Evolutionary conservation across 2,888 invertebrate genomes (phyloP).

Genomic region (Nematopogon swammerdamellus): DNA sequence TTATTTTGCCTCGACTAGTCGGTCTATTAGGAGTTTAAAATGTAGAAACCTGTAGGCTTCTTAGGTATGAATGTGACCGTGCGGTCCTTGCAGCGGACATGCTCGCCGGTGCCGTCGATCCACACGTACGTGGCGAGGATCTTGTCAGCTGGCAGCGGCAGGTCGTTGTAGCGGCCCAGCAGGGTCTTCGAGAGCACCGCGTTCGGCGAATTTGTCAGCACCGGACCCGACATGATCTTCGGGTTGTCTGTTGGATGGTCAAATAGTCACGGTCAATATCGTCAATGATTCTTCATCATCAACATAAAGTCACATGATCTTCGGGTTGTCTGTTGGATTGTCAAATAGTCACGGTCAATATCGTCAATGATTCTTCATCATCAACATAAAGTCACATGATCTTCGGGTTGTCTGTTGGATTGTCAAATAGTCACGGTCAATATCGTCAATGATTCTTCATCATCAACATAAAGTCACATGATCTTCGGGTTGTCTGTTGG

Average conservation of each 20-base stretch:
- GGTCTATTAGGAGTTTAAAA: no score
- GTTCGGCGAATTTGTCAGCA: constrained; percentile 71
- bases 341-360: no score
- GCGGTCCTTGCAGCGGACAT: constrained; percentile 82
- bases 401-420: constrained; percentile 51
- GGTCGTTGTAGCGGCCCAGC: constrained; percentile 67
- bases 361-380: no score
- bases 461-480: no score
- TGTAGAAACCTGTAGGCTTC: constrained; percentile 63
- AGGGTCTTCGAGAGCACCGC: constrained; percentile 77
- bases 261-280: no score
- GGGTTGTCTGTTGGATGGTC: constrained; percentile 53
- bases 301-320: no score
- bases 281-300: no score
- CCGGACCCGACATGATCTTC: constrained; percentile 45
- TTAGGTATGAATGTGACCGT: constrained; percentile 81
- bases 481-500: constrained; percentile 52
- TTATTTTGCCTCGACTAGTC: no score
- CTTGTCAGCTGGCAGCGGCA: constrained; percentile 74
- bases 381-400: no score
- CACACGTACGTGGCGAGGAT: constrained; percentile 88
- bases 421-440: no score
- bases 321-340: constrained; percentile 51
- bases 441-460: no score
- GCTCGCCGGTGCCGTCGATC: constrained; percentile 92